phyloP scores from a whole-genome alignment of 2,113 vertebrate genomes.

The Pedetes capensis region DNA sequence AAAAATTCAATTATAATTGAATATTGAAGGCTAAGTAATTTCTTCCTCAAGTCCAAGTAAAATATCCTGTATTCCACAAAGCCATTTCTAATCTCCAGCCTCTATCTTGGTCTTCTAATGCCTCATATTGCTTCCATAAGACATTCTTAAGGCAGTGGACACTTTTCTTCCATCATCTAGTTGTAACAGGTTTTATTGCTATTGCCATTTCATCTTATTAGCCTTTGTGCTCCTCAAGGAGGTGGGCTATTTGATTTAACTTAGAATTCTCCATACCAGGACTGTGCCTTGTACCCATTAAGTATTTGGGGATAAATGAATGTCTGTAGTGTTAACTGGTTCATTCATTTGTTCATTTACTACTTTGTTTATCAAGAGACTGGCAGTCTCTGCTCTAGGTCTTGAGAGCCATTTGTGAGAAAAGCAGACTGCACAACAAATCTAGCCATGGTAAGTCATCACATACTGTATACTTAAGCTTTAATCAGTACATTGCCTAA shows the following conservation, averaged over 20 bases:
- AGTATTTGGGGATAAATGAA: neutral
- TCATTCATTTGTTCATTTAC: neutral
- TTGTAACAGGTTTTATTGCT: neutral
- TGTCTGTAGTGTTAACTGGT: neutral
- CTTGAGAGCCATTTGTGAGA: neutral
- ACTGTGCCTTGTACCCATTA: neutral
- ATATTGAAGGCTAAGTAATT: neutral
- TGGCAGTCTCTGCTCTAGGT: neutral
- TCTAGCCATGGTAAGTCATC: neutral
- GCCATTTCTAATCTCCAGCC: neutral
- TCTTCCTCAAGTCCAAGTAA: neutral
- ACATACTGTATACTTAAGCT: neutral
- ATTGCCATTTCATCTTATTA: constrained; percentile 10
- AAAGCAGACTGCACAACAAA: neutral
- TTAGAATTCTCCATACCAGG: neutral
- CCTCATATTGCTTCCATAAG: neutral
- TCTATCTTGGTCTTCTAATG: neutral
- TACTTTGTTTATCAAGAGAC: neutral
- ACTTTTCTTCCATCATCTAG: neutral
- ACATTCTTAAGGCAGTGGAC: neutral
- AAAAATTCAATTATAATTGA: neutral
- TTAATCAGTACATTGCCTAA: neutral
- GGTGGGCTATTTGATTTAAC: neutral
- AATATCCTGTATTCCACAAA: neutral
- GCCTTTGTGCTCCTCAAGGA: neutral